phyloP scores from a whole-genome alignment of 2,797 vertebrate species.

The Tenualosa thibaudeaui region DNA sequence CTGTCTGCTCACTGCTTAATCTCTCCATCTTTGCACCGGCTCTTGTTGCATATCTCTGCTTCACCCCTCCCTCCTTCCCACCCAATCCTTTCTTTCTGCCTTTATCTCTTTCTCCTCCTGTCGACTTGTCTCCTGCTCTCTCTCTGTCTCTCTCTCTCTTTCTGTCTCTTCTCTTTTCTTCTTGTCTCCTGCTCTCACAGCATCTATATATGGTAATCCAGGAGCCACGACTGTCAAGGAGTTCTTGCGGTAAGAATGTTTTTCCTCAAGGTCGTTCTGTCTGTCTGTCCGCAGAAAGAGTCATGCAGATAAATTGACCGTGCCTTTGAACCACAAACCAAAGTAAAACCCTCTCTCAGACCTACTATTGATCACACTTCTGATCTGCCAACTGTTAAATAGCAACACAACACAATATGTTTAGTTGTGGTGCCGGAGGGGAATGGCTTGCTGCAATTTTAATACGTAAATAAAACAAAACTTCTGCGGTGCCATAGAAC shows the following conservation, averaged over 20 bases:
- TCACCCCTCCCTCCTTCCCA: background rate
- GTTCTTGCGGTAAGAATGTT: conserved; percentile 73
- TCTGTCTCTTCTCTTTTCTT: background rate
- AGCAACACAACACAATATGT: background rate
- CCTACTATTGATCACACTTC: background rate
- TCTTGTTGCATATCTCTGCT: background rate
- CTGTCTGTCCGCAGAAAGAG: conserved; percentile 23
- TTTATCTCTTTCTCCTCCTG: conserved; percentile 4
- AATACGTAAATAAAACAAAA: background rate
- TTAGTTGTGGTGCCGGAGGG: background rate
- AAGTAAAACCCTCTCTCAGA: background rate
- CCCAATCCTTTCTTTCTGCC: conserved; percentile 20
- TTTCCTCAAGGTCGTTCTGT: conserved; percentile 17
- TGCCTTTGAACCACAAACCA: background rate
- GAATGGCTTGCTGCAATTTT: background rate
- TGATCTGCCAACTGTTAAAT: background rate
- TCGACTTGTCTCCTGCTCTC: conserved; percentile 22
- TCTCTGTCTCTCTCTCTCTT: background rate
- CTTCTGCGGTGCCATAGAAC: background rate
- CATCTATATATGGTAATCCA: conserved; percentile 65
- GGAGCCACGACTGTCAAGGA: conserved; percentile 68
- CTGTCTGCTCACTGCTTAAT: conserved; percentile 13
- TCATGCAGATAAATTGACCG: background rate
- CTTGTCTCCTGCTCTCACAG: conserved; percentile 57
- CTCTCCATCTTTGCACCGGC: background rate